Percentiles rank a stretch among this genome's conserved stretches.
Evolutionary conservation across 2,888 invertebrate genomes (phyloP).

Genomic region (Cephus spinipes): DNA sequence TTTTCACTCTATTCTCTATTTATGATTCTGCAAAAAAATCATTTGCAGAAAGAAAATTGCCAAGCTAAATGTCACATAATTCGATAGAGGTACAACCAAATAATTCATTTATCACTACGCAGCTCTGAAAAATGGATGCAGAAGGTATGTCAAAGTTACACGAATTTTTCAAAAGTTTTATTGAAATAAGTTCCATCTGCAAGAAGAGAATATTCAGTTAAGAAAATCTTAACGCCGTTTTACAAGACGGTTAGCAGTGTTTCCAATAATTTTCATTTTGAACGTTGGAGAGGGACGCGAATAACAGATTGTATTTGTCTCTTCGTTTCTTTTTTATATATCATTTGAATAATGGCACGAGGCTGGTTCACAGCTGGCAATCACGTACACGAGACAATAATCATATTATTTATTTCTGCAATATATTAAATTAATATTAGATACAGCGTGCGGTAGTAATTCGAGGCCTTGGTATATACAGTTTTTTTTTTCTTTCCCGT

Average conservation of each 20-base stretch:
- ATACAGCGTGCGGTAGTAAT: conserved; percentile 59
- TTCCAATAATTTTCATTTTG: neutral
- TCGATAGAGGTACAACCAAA: neutral
- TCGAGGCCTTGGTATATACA: conserved; percentile 59
- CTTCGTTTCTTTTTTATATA: neutral
- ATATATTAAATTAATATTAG: conserved; percentile 62
- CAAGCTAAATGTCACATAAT: neutral
- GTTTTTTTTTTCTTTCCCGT: conserved; percentile 28
- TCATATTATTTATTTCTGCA: conserved; percentile 50
- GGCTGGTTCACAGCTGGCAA: neutral
- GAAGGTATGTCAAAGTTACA: neutral
- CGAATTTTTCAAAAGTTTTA: neutral
- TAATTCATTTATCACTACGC: neutral
- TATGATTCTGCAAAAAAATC: neutral
- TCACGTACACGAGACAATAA: neutral
- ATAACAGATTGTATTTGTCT: neutral
- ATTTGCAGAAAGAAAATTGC: neutral
- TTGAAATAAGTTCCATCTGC: neutral
- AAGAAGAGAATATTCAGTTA: neutral
- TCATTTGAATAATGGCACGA: neutral
- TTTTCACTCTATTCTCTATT: neutral
- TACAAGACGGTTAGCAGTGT: neutral
- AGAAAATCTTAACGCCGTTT: neutral
- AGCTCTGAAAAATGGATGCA: neutral
- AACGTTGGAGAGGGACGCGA: neutral